These are phyloP conservation scores for Athalia rosae DNA, from an alignment of 2,888 invertebrate species.

Conservation along the genomic window DNA sequence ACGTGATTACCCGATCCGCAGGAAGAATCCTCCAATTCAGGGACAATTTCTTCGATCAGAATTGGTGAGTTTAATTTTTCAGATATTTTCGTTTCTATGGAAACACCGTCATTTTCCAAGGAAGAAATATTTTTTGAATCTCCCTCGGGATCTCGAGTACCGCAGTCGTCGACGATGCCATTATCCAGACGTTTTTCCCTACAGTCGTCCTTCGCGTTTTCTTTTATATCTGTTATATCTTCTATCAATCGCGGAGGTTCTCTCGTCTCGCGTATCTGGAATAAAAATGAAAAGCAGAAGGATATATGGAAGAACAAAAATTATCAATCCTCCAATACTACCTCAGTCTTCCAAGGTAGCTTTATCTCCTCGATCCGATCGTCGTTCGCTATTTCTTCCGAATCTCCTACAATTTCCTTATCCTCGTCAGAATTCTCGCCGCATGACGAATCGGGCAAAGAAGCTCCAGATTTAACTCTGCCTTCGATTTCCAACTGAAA, in stretches of 20 bases:
- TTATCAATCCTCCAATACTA: conserved; percentile 23
- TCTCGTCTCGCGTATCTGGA: conserved; percentile 39
- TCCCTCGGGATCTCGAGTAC: too few species aligned
- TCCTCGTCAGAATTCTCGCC: conserved; percentile 43
- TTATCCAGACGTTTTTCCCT: conserved; percentile 46
- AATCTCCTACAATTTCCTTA: conserved; percentile 48
- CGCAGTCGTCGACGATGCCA: conserved; percentile 50
- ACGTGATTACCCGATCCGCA: conserved; percentile 44
- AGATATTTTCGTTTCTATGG: too few species aligned
- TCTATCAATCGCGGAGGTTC: conserved; percentile 51
- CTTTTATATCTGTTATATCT: conserved; percentile 50
- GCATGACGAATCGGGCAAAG: conserved; percentile 44
- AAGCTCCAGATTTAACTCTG: conserved; percentile 54
- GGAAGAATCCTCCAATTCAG: background rate
- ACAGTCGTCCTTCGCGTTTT: conserved; percentile 48
- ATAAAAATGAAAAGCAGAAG: background rate
- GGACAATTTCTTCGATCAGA: too few species aligned
- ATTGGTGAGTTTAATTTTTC: too few species aligned
- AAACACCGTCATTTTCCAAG: too few species aligned
- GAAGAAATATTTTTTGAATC: too few species aligned
- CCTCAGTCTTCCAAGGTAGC: conserved; percentile 57
- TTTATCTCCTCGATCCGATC: conserved; percentile 52
- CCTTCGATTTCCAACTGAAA: conserved; percentile 55
- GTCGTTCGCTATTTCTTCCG: conserved; percentile 52
- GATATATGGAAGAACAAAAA: background rate